phyloP scores from a whole-genome alignment of 2,113 vertebrate genomes.

The Microcebus jonahi region DNA sequence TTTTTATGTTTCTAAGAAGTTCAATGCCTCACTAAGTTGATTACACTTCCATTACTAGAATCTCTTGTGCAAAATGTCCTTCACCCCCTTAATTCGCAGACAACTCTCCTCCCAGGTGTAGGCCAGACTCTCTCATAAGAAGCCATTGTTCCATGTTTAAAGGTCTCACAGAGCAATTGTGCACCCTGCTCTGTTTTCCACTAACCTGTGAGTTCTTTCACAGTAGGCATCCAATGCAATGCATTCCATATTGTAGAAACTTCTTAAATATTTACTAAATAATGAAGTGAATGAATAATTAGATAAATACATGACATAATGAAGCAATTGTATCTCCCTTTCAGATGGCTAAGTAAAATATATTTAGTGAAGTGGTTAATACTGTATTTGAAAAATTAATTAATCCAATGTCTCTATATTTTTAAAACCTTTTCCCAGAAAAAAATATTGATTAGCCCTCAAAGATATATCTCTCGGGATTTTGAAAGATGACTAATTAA shows the following conservation, averaged over 20 bases:
- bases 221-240: background rate
- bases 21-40: background rate
- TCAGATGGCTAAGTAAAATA: slow-evolving; percentile 48
- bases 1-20: background rate
- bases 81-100: accelerated
- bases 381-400: background rate
- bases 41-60: background rate
- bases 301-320: background rate
- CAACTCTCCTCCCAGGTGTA: accelerated
- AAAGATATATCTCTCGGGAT: slow-evolving; percentile 28
- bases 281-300: background rate
- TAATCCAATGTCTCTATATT: background rate
- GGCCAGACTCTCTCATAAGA: accelerated
- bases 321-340: slow-evolving; percentile 45
- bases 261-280: background rate
- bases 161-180: accelerated
- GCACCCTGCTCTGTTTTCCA: accelerated
- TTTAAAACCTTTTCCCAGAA: slow-evolving; percentile 37
- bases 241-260: background rate
- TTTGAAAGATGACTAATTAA: slow-evolving; percentile 16
- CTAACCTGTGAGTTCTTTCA: background rate
- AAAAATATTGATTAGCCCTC: slow-evolving; percentile 3
- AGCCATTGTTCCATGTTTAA: accelerated
- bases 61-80: background rate
- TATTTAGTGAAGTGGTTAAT: background rate